Evolutionary conservation across 92 coral and sea anemone species (phyloP).

Genomic region (Phenganax marumi): DNA sequence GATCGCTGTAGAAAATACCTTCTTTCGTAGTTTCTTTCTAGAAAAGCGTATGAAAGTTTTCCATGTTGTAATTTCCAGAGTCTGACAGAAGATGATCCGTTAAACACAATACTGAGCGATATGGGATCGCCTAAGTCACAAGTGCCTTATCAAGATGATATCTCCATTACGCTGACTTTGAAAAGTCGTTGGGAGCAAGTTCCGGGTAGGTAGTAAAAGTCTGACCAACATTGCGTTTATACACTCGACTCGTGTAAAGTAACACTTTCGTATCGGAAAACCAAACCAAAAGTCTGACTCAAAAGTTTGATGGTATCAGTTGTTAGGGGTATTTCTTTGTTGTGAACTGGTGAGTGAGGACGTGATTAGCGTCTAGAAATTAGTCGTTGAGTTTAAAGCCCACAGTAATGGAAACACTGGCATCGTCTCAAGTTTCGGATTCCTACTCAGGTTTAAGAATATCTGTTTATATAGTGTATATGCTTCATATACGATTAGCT

Average conservation of each 20-base stretch:
- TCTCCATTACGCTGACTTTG: conserved; percentile 67
- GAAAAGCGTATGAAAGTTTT: neutral
- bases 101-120: conserved; percentile 83
- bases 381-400: too few relatives aligned
- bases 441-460: too few relatives aligned
- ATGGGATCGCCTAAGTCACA: conserved; percentile 77
- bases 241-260: neutral
- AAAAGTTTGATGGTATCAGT: too few relatives aligned
- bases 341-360: too few relatives aligned
- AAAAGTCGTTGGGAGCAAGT: conserved; percentile 87
- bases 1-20: conserved; percentile 4
- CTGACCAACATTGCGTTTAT: neutral
- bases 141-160: conserved; percentile 65
- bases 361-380: too few relatives aligned
- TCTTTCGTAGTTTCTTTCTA: neutral
- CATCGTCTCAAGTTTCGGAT: too few relatives aligned
- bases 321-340: too few relatives aligned
- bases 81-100: conserved; percentile 94
- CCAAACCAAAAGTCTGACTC: neutral
- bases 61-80: conserved; percentile 58
- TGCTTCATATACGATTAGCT: too few relatives aligned
- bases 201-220: conserved; percentile 48
- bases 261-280: too few relatives aligned
- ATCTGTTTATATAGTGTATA: too few relatives aligned
- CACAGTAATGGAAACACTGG: too few relatives aligned